Percentiles rank a stretch among this genome's conserved stretches.
Conservation (phyloP, 2,797 vertebrate genomes). For the Oreonectes daqikongensis region DNA sequence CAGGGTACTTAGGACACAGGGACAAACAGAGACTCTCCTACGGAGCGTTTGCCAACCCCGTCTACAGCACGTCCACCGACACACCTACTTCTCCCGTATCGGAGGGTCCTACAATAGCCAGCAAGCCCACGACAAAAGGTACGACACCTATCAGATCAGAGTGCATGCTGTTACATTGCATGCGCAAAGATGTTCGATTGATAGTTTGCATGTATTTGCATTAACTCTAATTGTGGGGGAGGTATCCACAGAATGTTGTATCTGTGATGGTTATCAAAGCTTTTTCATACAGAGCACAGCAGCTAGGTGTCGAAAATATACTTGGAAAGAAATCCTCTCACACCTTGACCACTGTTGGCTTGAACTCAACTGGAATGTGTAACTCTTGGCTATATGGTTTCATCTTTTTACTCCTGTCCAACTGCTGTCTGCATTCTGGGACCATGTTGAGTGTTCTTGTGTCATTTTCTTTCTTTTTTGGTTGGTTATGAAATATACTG, state of each 20-base stretch:
- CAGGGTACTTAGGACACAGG: slow-evolving; percentile 80
- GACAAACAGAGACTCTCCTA: slow-evolving; percentile 89
- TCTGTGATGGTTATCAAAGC: too few relatives aligned
- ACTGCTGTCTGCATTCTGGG: not conserved
- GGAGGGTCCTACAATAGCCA: slow-evolving; percentile 80
- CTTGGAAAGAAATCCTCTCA: slow-evolving; percentile 5
- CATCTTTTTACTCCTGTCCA: not conserved
- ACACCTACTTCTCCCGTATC: slow-evolving; percentile 79
- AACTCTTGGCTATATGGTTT: slow-evolving; percentile 26
- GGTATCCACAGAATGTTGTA: not conserved
- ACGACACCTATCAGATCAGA: slow-evolving; percentile 34
- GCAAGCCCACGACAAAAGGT: slow-evolving; percentile 85
- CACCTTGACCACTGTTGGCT: slow-evolving; percentile 43
- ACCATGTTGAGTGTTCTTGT: not conserved
- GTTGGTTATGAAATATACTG: not conserved
- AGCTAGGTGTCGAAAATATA: not conserved
- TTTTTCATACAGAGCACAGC: not conserved
- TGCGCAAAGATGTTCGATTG: not conserved
- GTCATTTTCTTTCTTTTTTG: not conserved
- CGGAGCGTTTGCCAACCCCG: slow-evolving; percentile 84
- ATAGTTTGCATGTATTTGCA: slow-evolving; percentile 20
- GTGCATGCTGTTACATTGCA: slow-evolving; percentile 10
- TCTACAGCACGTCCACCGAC: slow-evolving; percentile 81
- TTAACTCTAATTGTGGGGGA: slow-evolving; percentile 39
- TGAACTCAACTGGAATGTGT: slow-evolving; percentile 43